Conservation (phyloP, 2,797 vertebrate species). For the Hippocampus kuda region DNA sequence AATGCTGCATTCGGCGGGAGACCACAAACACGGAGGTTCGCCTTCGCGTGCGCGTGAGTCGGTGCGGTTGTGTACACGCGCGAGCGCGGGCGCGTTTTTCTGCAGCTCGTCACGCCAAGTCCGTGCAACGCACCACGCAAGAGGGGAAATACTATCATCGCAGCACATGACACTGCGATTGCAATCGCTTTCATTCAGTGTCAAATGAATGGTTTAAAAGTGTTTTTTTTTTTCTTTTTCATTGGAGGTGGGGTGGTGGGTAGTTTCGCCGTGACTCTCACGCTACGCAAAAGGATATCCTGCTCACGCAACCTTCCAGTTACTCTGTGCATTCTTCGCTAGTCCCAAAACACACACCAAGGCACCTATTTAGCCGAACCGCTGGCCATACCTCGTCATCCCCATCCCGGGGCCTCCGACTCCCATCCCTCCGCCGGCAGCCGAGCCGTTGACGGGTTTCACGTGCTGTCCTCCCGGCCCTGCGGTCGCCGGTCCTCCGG, state of each 20-base stretch:
- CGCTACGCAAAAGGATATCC: background rate
- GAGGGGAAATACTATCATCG: slow-evolving; percentile 37
- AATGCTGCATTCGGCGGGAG: slow-evolving; percentile 18
- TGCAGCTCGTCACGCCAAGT: slow-evolving; percentile 1
- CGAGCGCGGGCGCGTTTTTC: background rate
- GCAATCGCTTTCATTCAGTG: no score
- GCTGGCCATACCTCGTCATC: slow-evolving; percentile 59
- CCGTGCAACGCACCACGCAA: background rate
- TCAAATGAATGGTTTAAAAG: no score
- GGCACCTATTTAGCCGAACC: background rate
- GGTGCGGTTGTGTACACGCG: background rate
- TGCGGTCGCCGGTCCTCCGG: slow-evolving; percentile 58
- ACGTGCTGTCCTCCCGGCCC: slow-evolving; percentile 61
- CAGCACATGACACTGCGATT: slow-evolving; percentile 31
- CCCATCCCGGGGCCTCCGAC: slow-evolving; percentile 62
- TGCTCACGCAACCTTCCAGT: background rate
- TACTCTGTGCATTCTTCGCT: background rate
- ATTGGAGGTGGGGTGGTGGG: background rate
- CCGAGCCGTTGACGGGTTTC: slow-evolving; percentile 70
- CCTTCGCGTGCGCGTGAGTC: background rate
- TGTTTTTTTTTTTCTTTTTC: background rate
- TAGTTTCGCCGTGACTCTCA: background rate
- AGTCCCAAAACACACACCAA: background rate
- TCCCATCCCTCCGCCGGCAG: slow-evolving; percentile 65
- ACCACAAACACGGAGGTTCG: background rate